Evolutionary conservation across 2,797 vertebrate species (phyloP).

Genomic region (Gephyroberyx darwinii): DNA sequence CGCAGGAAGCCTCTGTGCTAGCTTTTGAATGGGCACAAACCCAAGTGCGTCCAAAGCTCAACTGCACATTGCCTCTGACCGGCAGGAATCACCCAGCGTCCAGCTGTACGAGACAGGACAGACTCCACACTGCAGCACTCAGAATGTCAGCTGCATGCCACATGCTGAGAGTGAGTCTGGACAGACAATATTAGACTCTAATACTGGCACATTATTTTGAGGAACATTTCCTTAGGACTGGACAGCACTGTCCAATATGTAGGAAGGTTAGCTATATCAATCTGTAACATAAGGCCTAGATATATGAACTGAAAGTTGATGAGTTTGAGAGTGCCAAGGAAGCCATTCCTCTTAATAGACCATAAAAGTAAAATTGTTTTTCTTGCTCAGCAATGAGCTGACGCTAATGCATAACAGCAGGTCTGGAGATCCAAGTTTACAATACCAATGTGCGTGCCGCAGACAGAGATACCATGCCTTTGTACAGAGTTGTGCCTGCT

Average conservation of each 20-base stretch:
- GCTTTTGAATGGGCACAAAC: constrained; percentile 15
- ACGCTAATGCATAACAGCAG: constrained; percentile 13
- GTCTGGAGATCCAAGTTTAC: constrained; percentile 19
- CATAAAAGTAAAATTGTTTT: constrained; percentile 3
- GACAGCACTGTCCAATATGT: background rate
- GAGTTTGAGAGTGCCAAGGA: background rate
- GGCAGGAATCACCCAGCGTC: constrained; percentile 43
- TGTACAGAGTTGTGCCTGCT: background rate
- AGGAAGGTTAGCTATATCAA: background rate
- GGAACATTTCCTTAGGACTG: background rate
- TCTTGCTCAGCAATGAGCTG: background rate
- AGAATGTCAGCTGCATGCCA: constrained; percentile 50
- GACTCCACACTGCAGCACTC: constrained; percentile 24
- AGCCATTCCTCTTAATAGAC: constrained; percentile 9
- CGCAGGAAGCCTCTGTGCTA: constrained; percentile 6
- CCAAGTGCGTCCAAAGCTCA: constrained; percentile 8
- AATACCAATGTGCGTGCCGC: constrained; percentile 19
- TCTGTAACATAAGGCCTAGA: background rate
- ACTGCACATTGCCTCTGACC: constrained; percentile 26
- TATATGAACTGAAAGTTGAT: constrained; percentile 5
- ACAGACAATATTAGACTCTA: background rate
- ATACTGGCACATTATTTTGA: background rate
- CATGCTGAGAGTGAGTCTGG: constrained; percentile 19
- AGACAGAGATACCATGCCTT: background rate
- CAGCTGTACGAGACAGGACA: constrained; percentile 67